Base-by-base conservation (phyloP, 1,140 invertebrate species). In the Hermetia illucens region DNA sequence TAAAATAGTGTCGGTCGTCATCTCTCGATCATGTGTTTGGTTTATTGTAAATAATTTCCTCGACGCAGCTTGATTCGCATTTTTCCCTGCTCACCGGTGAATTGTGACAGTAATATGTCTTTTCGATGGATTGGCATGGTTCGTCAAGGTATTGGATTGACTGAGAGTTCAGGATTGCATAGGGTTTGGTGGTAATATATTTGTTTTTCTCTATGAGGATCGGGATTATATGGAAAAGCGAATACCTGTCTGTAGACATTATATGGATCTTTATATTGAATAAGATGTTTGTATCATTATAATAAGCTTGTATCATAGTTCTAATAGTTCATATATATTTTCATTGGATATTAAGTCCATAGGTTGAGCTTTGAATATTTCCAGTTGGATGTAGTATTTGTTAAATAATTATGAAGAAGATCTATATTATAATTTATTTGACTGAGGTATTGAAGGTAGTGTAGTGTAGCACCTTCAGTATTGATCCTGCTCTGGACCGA, bases 241-340 rank as follows among this genome's bases (percentile, higher is more conserved):
- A 17, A 18, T 39, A 24, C 3, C 13, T 6, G 1, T 22, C 13
- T 13, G 24, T 22, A 9, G 20, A 24, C 13, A 41, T 19, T 3
- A 20, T 21, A 3, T 33, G 39, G 5, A 41, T 36, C 4, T n/a
- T 2, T 3, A 41, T 30, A 19, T 35, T 35, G 19, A 41, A 36
- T 4, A 41, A 36, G 15, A 30, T 36, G 21, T 41, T n/a, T n/a
- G 33, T 30, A n/a, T n/a, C 10, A 19, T 41, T 41, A 5, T 35
- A 41, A 17, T 41, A 41, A 5, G 39, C 39, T 30, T 41, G 32
- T 2, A n/a, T n/a, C n/a, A n/a, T n/a, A 36, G n/a, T 3, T 30
- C 19, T 29, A 41, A 21, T 0, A 36, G 4, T 30, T 41, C 39
- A 20, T 41, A 36, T 2, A 36, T 15, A 9, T 30, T 15, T 25